Conservation (phyloP, 2,113 vertebrate species). For the Notothenia rossii region DNA sequence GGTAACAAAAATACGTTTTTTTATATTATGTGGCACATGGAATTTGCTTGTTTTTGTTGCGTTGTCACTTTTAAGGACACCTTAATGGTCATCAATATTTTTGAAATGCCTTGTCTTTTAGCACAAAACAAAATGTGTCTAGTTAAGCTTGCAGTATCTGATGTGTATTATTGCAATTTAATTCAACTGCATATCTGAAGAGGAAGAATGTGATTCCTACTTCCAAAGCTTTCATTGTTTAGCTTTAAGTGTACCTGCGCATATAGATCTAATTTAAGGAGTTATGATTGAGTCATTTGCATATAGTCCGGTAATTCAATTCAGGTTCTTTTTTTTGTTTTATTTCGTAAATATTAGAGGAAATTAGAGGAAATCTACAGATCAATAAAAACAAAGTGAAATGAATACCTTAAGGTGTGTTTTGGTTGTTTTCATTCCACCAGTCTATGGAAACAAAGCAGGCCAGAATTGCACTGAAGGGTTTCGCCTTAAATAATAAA, state of each 20-base stretch:
- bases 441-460: too few species aligned
- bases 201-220: not conserved
- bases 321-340: too few species aligned
- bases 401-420: too few species aligned
- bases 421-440: too few species aligned
- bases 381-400: too few species aligned
- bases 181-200: not conserved
- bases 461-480: too few species aligned
- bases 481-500: not conserved
- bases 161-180: not conserved
- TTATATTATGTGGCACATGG: not conserved
- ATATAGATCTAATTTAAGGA: not conserved
- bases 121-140: too few species aligned
- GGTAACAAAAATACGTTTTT: constrained; percentile 71
- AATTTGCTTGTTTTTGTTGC: not conserved
- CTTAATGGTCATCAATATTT: not conserved
- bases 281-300: not conserved
- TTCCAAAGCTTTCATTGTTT: not conserved
- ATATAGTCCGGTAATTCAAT: too few species aligned
- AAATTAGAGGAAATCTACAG: too few species aligned
- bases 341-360: too few species aligned
- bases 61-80: not conserved
- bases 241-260: not conserved
- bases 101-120: not conserved
- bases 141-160: too few species aligned